Evolutionary conservation across 2,113 vertebrate species (phyloP).

Genomic region (Coptodon bakossiorum): DNA sequence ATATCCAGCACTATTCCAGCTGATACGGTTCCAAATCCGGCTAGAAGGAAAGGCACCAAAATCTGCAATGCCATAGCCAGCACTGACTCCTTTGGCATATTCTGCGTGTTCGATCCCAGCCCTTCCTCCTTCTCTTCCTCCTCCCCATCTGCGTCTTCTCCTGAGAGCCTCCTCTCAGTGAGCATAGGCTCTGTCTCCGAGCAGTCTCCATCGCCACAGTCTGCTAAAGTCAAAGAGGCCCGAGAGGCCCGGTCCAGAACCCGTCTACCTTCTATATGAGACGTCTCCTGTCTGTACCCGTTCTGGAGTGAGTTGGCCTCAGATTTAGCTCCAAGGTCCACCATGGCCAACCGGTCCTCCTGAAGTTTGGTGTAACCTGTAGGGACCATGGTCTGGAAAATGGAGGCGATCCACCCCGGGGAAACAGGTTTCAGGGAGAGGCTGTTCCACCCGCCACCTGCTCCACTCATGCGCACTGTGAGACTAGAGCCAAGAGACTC

Average conservation of each 20-base stretch:
- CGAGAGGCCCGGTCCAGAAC: conserved; percentile 77
- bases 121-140: conserved; percentile 29
- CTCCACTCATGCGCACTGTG: conserved; percentile 65
- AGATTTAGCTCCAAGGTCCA: conserved; percentile 75
- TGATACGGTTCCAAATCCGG: conserved; percentile 93
- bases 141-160: conserved; percentile 42
- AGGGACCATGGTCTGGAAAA: conserved; percentile 91
- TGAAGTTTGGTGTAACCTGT: conserved; percentile 85
- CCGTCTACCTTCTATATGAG: conserved; percentile 75
- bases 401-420: conserved; percentile 75
- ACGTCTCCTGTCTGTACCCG: conserved; percentile 73
- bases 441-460: conserved; percentile 77
- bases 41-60: conserved; percentile 87
- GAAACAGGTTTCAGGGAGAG: conserved; percentile 76
- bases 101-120: not conserved
- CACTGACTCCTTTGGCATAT: conserved; percentile 85
- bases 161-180: conserved; percentile 58
- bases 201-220: conserved; percentile 68
- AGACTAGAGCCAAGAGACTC: conserved; percentile 72
- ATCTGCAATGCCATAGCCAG: conserved; percentile 91
- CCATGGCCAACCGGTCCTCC: conserved; percentile 86
- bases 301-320: conserved; percentile 76
- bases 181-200: conserved; percentile 86
- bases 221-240: conserved; percentile 72
- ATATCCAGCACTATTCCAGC: conserved; percentile 97